Conservation (phyloP, 2,113 vertebrate genomes). For the Malurus elegans region DNA sequence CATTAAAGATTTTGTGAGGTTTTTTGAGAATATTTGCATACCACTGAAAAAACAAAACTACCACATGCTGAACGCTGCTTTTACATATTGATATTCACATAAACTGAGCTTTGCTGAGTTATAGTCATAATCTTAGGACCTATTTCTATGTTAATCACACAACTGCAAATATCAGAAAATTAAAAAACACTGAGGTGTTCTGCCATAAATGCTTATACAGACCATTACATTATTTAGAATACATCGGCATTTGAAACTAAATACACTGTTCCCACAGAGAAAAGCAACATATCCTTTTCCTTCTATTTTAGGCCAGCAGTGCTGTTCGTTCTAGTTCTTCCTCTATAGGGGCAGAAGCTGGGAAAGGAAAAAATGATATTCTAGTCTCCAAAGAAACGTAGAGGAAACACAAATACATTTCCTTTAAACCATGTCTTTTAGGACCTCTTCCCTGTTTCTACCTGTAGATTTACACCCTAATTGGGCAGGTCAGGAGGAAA, state of each 20-base stretch:
- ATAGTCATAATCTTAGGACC: neutral
- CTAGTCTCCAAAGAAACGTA: neutral
- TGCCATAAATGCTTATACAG: neutral
- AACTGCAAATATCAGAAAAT: neutral
- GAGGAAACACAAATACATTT: neutral
- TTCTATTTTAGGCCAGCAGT: neutral
- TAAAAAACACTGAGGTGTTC: neutral
- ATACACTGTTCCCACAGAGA: neutral
- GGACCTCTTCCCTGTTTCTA: neutral
- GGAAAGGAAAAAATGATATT: neutral
- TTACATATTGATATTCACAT: neutral
- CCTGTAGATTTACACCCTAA: neutral
- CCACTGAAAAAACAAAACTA: neutral
- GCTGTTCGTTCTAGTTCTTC: neutral
- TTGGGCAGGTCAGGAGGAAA: neutral
- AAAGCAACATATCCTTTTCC: neutral
- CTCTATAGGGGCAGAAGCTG: neutral
- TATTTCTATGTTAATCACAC: neutral
- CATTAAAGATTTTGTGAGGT: neutral
- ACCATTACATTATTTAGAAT: neutral
- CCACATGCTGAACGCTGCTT: neutral
- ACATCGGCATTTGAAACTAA: neutral
- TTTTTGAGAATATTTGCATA: neutral
- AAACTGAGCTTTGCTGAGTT: neutral
- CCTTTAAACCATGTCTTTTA: neutral